Percentiles rank a stretch among this genome's conserved stretches.
Conservation (phyloP, 2,797 vertebrate genomes). For the Pagetopsis macropterus region DNA sequence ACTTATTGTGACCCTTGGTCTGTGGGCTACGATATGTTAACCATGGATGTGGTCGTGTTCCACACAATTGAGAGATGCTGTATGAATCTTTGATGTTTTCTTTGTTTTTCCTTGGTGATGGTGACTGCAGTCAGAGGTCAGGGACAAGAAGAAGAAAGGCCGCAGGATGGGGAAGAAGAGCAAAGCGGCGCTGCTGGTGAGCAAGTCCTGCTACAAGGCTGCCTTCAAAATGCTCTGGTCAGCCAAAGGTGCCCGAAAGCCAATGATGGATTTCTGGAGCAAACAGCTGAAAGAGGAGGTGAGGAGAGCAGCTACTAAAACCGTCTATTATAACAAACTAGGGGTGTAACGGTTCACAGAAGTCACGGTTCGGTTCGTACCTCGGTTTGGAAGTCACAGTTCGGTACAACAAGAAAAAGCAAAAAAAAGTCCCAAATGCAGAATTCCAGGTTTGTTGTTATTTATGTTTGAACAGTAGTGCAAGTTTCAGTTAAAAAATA, state of each 20-base stretch:
- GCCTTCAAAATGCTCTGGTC: constrained; percentile 75
- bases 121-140: constrained; percentile 23
- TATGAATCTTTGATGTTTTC: background rate
- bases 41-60: background rate
- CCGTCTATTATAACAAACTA: background rate
- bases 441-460: too few species aligned
- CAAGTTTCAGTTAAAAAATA: too few species aligned
- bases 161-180: constrained; percentile 73
- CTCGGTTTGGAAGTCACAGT: too few species aligned
- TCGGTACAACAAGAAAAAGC: too few species aligned
- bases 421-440: too few species aligned
- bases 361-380: too few species aligned
- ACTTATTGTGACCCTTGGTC: too few species aligned
- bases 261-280: constrained; percentile 77
- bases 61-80: background rate
- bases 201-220: constrained; percentile 72
- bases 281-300: constrained; percentile 74
- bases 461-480: too few species aligned
- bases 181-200: constrained; percentile 69
- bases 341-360: too few species aligned
- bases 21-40: background rate
- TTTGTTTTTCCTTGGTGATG: background rate
- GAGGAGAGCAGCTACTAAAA: constrained; percentile 12
- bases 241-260: constrained; percentile 71
- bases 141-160: constrained; percentile 41